A percentile compares a stretch with the other conserved stretches of the same genome.
Conservation (phyloP, 1,140 invertebrate genomes). For the Brachionus asplanchnoidis region DNA sequence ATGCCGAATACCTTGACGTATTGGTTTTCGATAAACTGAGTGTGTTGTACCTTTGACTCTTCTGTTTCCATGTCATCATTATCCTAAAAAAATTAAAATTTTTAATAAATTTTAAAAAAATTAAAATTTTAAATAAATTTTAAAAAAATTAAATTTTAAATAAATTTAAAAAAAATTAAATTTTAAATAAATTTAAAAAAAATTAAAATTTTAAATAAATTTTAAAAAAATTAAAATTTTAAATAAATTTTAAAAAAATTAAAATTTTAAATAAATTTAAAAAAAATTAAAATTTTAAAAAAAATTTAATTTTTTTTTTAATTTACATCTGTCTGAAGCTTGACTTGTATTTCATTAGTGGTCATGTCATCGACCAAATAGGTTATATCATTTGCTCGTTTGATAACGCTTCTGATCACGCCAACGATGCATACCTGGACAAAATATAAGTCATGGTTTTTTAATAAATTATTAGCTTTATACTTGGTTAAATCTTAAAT, state of each 20-base stretch:
- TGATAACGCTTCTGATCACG: slow-evolving; percentile 22
- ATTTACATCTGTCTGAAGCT: slow-evolving; percentile 36
- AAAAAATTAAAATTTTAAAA: neutral
- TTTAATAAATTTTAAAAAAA: too few relatives aligned
- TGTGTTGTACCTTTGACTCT: slow-evolving; percentile 44
- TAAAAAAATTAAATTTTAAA: too few relatives aligned
- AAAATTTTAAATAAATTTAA: too few relatives aligned
- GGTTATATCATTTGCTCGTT: slow-evolving; percentile 32
- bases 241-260: too few relatives aligned
- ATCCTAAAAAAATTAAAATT: neutral
- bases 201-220: too few relatives aligned
- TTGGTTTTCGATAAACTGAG: slow-evolving; percentile 63
- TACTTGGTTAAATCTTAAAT: slow-evolving; percentile 40
- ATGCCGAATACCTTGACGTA: slow-evolving; percentile 67
- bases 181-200: too few relatives aligned
- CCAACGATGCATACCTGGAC: slow-evolving; percentile 17
- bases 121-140: too few relatives aligned
- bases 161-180: too few relatives aligned
- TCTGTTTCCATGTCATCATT: slow-evolving; percentile 30
- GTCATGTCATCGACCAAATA: slow-evolving; percentile 40
- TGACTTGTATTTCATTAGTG: slow-evolving; percentile 20
- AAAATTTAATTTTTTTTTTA: too few relatives aligned
- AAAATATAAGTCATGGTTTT: neutral
- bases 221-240: too few relatives aligned
- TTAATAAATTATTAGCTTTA: neutral